Evolutionary conservation across 2,797 vertebrate genomes (phyloP), one percentile per base, ranked within the genome.

Genomic region (Sebastes minor): DNA sequence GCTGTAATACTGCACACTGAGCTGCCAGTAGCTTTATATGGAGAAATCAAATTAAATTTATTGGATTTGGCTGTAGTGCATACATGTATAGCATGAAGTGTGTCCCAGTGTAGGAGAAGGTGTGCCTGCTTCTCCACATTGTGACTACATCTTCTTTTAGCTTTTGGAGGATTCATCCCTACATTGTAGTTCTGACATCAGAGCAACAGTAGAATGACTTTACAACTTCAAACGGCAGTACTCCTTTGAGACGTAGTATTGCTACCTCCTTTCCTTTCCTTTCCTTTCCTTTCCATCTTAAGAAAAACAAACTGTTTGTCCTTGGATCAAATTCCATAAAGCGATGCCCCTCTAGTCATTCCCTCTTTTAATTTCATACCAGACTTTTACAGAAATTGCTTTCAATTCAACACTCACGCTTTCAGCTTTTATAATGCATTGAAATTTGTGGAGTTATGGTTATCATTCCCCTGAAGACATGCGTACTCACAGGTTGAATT

Each of bases 281-380:
- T 52, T 11, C 49, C 22, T 69, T 72, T 64, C 38, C 22, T 65
- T 56, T 28, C 25, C 9, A 10, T 74, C 27, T 70, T 32, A 61
- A 76, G 68, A 81, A 80, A 77, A 84, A 73, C 30, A 57, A 76
- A 81, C 42, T 77, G 70, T 76, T 86, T 83, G 52, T 79, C 80
- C 80, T 87, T 69, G 74, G 64, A 71, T 85, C 67, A 87, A 70
- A 83, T 81, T 88, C 32, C 55, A 78, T 72, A 33, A 89, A 84
- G 69, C 73, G 57, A 60, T 80, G 62, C 62, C 83, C 84, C 88
- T 92, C 78, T 70, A 84, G 86, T 87, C 81, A 87, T 88, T 87
- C 74, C 18, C 46, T 76, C 79, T 84, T 91, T 89, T 91, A 90
- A 91, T 93, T 94, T 92, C 80, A 86, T 75, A 86, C 81, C 74